Base-by-base conservation (phyloP, 1,140 invertebrate species). In the Eurosta solidaginis region DNA sequence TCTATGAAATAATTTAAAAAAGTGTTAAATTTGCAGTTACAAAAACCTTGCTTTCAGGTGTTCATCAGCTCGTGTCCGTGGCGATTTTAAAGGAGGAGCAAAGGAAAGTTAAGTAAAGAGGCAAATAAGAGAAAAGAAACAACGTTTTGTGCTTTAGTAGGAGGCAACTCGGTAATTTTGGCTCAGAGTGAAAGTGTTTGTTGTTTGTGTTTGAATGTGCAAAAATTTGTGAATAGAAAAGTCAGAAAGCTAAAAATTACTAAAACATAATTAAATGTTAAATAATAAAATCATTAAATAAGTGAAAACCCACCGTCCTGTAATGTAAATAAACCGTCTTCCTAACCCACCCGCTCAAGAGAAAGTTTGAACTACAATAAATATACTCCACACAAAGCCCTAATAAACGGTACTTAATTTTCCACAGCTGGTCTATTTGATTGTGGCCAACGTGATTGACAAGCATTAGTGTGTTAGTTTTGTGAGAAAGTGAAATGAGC, bases 121-220 rank as follows among this genome's bases (percentile, higher is more conserved):
- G n/a, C n/a, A 59, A 59, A 59, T 25, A 12, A 10, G 27, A 54
- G 9, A 29, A 63, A 68, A 68, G 40, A 68, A 20, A 2, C 0
- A 42, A 47, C 1, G n/a, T 17, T 47, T n/a, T n/a, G n/a, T 68
- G 59, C 9, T 68, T 40, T 68, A 68, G 59, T 68, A 33, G 59
- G 59, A 68, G 59, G 29, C 33, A 68, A 40, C 54, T 59, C 33
- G 54, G 27, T 12, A 7, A 27, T 54, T 54, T 54, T 22, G 20
- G 59, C 40, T 40, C 59, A 68, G 40, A 68, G 59, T 68, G 59
- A 68, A 68, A 68, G 59, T 68, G 59, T 68, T 68, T 68, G 14
- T 68, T 68, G n/a, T n/a, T n/a, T n/a, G n/a, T n/a, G n/a, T 68
- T 20, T 22, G 59, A 2, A 33, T 68, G 33, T 68, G n/a, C n/a